Evolutionary conservation across 2,797 vertebrate genomes (phyloP).

Genomic region (Dipus sagitta): DNA sequence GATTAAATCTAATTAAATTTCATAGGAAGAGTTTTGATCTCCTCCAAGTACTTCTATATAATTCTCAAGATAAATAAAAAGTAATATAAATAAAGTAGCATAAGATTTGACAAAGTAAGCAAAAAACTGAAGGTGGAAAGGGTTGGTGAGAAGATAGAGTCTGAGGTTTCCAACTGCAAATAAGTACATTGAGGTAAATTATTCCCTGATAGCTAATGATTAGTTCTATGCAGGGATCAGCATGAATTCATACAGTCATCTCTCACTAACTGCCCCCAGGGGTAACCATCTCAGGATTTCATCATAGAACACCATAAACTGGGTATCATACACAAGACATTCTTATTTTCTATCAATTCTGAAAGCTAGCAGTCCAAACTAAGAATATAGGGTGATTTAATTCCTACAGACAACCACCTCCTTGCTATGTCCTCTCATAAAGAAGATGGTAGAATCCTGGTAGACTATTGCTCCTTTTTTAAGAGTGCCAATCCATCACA

Average conservation of each 20-base stretch:
- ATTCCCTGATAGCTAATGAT: background rate
- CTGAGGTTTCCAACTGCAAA: constrained; percentile 5
- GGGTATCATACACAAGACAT: background rate
- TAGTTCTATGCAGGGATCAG: background rate
- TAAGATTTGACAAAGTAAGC: background rate
- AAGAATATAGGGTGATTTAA: background rate
- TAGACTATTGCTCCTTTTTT: background rate
- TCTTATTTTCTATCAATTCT: background rate
- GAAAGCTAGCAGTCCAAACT: background rate
- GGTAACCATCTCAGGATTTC: too few species aligned
- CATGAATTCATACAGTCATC: background rate
- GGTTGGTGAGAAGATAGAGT: background rate
- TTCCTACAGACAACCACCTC: background rate
- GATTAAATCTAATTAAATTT: constrained; percentile 43
- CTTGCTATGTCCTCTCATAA: background rate
- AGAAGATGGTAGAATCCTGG: background rate
- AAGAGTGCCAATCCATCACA: background rate
- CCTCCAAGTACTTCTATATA: background rate
- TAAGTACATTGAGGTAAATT: background rate
- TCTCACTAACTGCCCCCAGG: background rate
- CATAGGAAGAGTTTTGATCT: background rate
- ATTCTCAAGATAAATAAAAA: background rate
- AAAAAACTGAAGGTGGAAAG: background rate
- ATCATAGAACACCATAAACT: background rate
- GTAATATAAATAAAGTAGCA: background rate